These are phyloP conservation scores for Plecturocebus donacophilus DNA, from an alignment of 2,113 vertebrate genomes.

Conservation along the genomic window DNA sequence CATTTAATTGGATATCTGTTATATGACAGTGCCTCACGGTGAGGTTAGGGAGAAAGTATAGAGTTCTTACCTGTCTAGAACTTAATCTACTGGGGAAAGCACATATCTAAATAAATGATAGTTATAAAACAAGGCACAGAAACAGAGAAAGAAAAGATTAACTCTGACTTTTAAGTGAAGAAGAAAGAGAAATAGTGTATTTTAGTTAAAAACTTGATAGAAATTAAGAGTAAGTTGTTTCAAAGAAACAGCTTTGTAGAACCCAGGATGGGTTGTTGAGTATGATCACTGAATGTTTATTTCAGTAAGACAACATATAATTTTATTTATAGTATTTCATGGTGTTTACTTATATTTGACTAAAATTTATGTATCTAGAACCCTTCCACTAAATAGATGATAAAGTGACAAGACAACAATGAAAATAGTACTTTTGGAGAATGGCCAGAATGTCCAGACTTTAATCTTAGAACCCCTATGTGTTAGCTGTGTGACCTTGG, in stretches of 20 bases:
- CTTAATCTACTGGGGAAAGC: not conserved
- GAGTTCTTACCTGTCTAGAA: not conserved
- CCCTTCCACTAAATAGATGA: not conserved
- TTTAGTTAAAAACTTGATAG: not conserved
- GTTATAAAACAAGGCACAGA: not conserved
- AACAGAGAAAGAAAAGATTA: not conserved
- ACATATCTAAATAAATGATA: not conserved
- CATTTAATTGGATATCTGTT: not conserved
- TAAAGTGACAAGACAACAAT: not conserved
- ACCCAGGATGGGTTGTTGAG: not conserved
- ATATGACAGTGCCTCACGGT: not conserved
- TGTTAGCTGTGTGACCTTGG: not conserved
- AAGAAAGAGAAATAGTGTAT: not conserved
- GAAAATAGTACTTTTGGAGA: not conserved
- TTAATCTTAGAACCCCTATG: not conserved
- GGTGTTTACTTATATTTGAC: not conserved
- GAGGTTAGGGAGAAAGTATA: not conserved
- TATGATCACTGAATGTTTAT: not conserved
- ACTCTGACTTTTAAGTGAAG: not conserved
- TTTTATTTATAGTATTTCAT: not conserved
- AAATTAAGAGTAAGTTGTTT: conserved; percentile 11
- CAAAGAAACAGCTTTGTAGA: not conserved
- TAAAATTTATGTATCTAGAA: not conserved
- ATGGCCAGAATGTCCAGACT: not conserved
- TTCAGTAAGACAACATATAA: not conserved